Evolutionary conservation across 1,140 invertebrate species (phyloP).

Genomic region (Arctopsyche grandis): DNA sequence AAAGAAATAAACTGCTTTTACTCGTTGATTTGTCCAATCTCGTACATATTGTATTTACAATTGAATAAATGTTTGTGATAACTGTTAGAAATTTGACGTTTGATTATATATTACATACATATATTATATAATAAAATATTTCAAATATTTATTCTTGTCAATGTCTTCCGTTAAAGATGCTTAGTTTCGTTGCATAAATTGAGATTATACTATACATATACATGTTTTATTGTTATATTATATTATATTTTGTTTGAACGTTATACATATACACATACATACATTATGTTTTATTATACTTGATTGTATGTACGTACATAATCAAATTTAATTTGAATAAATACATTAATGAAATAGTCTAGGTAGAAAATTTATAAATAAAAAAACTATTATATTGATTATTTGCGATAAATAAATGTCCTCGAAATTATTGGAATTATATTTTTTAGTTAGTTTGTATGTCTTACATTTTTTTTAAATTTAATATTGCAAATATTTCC

Average conservation of each 20-base stretch:
- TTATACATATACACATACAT: not conserved
- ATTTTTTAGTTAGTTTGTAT: no score
- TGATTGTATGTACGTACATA: not conserved
- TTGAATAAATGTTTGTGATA: conserved; percentile 40
- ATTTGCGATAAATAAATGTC: no score
- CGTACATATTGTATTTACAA: not conserved
- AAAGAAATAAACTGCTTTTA: not conserved
- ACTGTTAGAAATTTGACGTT: conserved; percentile 32
- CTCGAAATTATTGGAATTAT: no score
- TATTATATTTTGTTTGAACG: not conserved
- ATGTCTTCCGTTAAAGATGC: conserved; percentile 38
- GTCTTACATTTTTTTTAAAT: not conserved
- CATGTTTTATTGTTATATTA: not conserved
- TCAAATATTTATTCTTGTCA: conserved; percentile 22
- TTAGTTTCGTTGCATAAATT: conserved; percentile 2
- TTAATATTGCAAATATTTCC: not conserved
- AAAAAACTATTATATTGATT: no score
- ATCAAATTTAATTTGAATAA: no score
- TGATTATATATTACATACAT: conserved; percentile 9
- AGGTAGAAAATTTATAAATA: no score
- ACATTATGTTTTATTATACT: no score
- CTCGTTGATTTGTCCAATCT: not conserved
- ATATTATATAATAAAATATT: not conserved
- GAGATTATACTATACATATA: conserved; percentile 3
- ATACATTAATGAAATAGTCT: no score